Conservation (phyloP, 2,888 invertebrate species). For the Norana najaformis region DNA sequence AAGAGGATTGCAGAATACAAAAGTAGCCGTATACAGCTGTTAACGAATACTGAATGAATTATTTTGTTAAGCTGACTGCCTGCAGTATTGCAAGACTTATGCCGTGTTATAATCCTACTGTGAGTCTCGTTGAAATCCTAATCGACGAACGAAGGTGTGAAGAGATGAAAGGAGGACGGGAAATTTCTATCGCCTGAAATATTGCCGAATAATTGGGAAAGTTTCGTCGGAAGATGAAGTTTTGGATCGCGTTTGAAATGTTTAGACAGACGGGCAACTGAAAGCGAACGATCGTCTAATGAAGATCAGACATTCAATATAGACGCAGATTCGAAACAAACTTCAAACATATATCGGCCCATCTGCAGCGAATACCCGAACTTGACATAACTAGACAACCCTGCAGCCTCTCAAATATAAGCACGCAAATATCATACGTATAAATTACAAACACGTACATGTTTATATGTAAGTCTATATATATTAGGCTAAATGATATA, state of each 20-base stretch:
- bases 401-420: too few species aligned
- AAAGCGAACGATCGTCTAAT: background rate
- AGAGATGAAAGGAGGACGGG: background rate
- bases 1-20: background rate
- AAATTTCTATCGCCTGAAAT: background rate
- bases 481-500: too few species aligned
- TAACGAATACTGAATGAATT: background rate
- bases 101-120: too few species aligned
- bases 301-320: slow-evolving; percentile 8
- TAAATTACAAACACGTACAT: too few species aligned
- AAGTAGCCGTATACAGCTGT: too few species aligned
- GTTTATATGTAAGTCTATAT: too few species aligned
- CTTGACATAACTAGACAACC: too few species aligned
- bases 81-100: background rate
- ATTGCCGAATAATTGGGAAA: background rate
- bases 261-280: slow-evolving; percentile 3
- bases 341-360: background rate
- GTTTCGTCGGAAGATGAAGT: background rate
- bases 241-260: background rate
- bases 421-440: too few species aligned
- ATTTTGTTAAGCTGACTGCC: background rate
- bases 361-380: background rate
- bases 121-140: background rate
- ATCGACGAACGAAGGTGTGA: background rate
- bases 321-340: slow-evolving; percentile 24